Conservation (phyloP, 1,140 invertebrate genomes). For the Caerostris darwini region DNA sequence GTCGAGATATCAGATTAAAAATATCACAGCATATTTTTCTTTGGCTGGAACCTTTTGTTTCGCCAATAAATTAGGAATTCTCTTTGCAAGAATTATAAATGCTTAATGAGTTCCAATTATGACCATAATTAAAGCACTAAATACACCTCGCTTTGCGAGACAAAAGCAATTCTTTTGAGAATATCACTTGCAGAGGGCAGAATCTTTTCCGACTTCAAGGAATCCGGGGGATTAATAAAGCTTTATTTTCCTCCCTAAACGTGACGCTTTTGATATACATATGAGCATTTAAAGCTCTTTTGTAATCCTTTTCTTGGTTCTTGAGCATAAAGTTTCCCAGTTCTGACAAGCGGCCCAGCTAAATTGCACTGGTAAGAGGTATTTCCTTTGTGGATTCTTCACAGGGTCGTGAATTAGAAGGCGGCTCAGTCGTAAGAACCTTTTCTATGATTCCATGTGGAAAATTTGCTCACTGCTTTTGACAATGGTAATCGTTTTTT, state of each 20-base stretch:
- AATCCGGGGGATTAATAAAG: constrained; percentile 21
- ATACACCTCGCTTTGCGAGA: not conserved
- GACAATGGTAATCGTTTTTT: not conserved
- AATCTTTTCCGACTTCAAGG: constrained; percentile 7
- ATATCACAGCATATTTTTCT: not conserved
- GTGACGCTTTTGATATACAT: constrained; percentile 27
- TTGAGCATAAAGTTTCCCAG: not conserved
- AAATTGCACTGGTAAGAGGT: not conserved
- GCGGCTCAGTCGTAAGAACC: not conserved
- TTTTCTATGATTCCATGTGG: not conserved
- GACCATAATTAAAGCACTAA: constrained; percentile 2
- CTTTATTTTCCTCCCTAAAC: not conserved
- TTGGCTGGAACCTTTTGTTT: not conserved
- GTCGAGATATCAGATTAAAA: not conserved
- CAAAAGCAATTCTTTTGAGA: constrained; percentile 32
- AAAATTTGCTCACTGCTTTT: not conserved
- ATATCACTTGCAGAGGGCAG: not conserved
- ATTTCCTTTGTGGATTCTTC: not conserved
- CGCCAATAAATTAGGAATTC: not conserved
- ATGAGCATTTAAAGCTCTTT: not conserved
- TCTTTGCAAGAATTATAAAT: not conserved
- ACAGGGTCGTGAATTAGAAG: too few relatives aligned
- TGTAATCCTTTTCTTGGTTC: constrained; percentile 15
- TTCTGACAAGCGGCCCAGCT: not conserved
- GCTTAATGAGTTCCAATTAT: constrained; percentile 39